Conservation (phyloP, 2,797 vertebrate species). For the Xerus rutilus region DNA sequence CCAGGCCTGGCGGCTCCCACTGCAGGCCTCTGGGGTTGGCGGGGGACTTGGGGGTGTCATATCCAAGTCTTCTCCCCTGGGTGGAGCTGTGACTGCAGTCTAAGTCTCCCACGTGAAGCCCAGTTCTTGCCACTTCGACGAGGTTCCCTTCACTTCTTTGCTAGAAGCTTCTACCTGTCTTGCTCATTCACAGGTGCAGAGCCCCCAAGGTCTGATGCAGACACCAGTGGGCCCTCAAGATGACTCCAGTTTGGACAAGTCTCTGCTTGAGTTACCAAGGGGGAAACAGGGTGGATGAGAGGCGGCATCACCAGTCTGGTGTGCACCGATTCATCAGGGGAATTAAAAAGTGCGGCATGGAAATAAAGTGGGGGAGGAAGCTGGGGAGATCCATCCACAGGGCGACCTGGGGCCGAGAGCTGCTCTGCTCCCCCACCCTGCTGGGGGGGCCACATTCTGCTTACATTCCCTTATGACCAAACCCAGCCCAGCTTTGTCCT, state of each 20-base stretch:
- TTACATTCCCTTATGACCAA: neutral
- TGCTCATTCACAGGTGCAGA: too few species aligned
- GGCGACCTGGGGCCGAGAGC: too few species aligned
- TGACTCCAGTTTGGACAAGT: neutral
- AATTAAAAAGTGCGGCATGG: neutral
- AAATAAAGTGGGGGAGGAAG: neutral
- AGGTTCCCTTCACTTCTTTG: neutral
- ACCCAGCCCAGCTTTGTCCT: neutral
- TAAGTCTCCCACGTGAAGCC: neutral
- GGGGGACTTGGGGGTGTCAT: neutral
- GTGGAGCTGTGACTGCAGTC: neutral
- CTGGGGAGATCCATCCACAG: neutral
- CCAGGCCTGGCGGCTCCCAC: neutral
- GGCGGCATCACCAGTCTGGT: rapidly evolving
- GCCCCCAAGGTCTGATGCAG: neutral
- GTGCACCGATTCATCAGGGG: rapidly evolving
- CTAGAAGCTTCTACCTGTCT: neutral
- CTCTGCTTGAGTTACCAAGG: neutral
- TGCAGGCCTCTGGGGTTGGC: neutral
- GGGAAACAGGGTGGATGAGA: neutral
- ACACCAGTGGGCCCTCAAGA: neutral
- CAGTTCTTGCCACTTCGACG: rapidly evolving
- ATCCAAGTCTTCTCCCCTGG: neutral
- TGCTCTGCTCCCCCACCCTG: too few species aligned
- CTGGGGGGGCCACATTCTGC: too few species aligned